phyloP scores from a whole-genome alignment of 2,113 vertebrate species.

The Cyphomyrus plagiostoma region DNA sequence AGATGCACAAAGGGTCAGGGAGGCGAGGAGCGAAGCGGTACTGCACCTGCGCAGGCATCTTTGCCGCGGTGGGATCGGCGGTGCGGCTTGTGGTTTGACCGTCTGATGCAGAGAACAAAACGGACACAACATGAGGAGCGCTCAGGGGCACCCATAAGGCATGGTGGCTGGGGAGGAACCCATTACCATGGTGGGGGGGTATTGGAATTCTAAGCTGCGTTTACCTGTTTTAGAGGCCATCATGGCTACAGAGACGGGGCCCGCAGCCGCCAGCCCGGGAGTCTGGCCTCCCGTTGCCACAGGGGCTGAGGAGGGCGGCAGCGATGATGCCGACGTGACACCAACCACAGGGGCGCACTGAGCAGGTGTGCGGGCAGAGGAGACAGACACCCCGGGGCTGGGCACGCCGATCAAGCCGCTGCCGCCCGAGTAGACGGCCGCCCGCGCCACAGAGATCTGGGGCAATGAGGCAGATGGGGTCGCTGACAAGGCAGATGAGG shows the following conservation, averaged over 20 bases:
- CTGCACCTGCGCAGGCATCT: constrained; percentile 35
- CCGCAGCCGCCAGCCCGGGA: constrained; percentile 52
- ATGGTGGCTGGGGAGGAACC: background rate
- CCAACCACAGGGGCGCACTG: constrained; percentile 59
- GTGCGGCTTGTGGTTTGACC: constrained; percentile 50
- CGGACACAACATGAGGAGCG: background rate
- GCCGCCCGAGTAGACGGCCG: constrained; percentile 58
- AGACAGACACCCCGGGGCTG: constrained; percentile 60
- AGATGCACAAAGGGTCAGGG: background rate
- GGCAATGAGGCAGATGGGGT: constrained; percentile 36
- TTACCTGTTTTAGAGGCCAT: constrained; percentile 66
- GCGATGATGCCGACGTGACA: constrained; percentile 55
- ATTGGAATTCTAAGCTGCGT: background rate
- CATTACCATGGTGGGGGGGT: no score
- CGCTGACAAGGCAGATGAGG: constrained; percentile 31
- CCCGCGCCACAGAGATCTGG: constrained; percentile 57
- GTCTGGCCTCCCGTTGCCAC: constrained; percentile 53
- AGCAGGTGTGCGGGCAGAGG: constrained; percentile 53
- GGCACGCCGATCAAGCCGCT: constrained; percentile 55
- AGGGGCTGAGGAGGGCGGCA: constrained; percentile 54
- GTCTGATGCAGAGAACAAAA: constrained; percentile 43
- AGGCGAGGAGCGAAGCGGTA: background rate
- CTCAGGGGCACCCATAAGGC: background rate
- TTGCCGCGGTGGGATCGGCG: constrained; percentile 38
- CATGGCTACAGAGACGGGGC: constrained; percentile 57